Evolutionary conservation across 2,113 vertebrate genomes (phyloP).

Genomic region (Morphnarchus princeps): DNA sequence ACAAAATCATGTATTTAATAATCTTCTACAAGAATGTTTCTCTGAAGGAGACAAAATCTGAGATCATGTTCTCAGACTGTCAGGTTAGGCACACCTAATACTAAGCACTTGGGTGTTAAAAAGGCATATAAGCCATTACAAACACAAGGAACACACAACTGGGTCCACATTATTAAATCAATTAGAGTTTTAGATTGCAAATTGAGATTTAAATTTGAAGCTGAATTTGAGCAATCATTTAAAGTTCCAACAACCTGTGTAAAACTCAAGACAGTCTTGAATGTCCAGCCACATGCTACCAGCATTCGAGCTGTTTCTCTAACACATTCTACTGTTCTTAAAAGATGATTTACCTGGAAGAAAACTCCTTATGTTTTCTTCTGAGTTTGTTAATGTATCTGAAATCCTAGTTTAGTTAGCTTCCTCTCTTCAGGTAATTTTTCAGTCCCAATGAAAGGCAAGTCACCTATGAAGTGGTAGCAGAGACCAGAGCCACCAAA

Average conservation of each 20-base stretch:
- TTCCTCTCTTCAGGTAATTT: not conserved
- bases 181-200: not conserved
- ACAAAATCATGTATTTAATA: not conserved
- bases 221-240: not conserved
- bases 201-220: not conserved
- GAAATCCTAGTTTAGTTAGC: not conserved
- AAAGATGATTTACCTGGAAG: not conserved
- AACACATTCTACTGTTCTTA: not conserved
- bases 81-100: not conserved
- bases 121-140: not conserved
- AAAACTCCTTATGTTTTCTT: not conserved
- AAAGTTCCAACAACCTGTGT: not conserved
- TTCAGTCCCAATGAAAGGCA: not conserved
- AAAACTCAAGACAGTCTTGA: not conserved
- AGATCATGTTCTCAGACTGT: not conserved
- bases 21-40: not conserved
- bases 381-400: not conserved
- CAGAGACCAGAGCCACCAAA: not conserved
- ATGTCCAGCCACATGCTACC: not conserved
- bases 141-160: not conserved
- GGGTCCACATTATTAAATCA: not conserved
- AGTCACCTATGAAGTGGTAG: not conserved
- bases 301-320: not conserved
- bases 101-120: not conserved
- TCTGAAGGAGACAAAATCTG: not conserved